Base-by-base conservation (phyloP, 1,140 invertebrate species). In the Akabosia matsudoensis region DNA sequence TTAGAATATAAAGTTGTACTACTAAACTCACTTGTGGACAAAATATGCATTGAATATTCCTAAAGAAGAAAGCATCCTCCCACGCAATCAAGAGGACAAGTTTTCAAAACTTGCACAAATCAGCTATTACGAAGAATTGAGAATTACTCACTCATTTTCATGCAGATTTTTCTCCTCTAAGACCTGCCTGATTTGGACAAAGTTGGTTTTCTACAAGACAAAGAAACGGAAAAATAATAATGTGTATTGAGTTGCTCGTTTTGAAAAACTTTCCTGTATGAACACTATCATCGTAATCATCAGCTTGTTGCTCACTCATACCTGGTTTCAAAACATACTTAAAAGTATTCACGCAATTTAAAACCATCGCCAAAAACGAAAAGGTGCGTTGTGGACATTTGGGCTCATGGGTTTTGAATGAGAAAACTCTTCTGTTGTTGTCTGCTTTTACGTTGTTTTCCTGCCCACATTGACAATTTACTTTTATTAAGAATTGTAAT, bases 151-250 rank as follows among this genome's bases (percentile, higher is more conserved):
- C 18, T 45, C 7, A 18, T 7, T 10, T 45, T 45, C 37, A 45
- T 10, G 18, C 37, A n/a, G n/a, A n/a, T n/a, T n/a, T n/a, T n/a
- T n/a, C n/a, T n/a, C n/a, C n/a, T n/a, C n/a, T n/a, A 24, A 56
- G 54, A 3, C 7, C 14, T n/a, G 54, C 54, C 54, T 56, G 54
- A 56, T 56, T 56, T 56, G 54, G 54, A 56, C 54, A 56, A 56
- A 56, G 54, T 56, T 4, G 24, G 3, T 56, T 16, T 56, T 56
- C 13, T 13, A 16, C 10, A 56, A n/a, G 54, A 56, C 7, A 10
- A 56, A 56, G 54, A 56, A 45, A 45, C 7, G 37, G 18, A 18
- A n/a, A 56, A 13, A 56, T 56, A 16, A 56, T 56, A 10, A 13
- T 56, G 13, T 56, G 10, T 22, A 7, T 56, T 56, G 37, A 7